A percentile compares a stretch with the other conserved stretches of the same genome.
phyloP scores from a whole-genome alignment of 2,888 invertebrate species.

The Trachelus iudaicus region DNA sequence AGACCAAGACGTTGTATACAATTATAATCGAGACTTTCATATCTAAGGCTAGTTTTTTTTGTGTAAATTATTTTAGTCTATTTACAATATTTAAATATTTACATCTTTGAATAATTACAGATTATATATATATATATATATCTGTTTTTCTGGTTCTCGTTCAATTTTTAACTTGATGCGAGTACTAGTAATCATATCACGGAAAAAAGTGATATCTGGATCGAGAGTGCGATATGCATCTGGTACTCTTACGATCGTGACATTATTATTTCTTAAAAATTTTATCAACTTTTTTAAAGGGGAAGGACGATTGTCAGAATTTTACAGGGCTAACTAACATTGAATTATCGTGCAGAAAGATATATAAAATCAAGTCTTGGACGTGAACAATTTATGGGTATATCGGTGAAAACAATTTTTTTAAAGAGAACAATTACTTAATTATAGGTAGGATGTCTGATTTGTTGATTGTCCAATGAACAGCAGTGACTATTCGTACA shows the following conservation, averaged over 20 bases:
- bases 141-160: background rate
- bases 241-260: background rate
- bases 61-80: background rate
- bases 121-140: background rate
- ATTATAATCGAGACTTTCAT: background rate
- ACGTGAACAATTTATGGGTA: background rate
- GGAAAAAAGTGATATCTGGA: background rate
- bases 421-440: no score
- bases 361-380: background rate
- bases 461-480: background rate
- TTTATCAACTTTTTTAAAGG: background rate
- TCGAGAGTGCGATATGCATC: background rate
- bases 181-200: background rate
- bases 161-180: background rate
- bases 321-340: background rate
- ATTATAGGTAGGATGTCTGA: background rate
- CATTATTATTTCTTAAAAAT: background rate
- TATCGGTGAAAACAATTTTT: background rate
- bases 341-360: background rate
- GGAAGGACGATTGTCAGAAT: background rate
- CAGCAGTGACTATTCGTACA: background rate
- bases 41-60: background rate
- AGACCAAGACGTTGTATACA: background rate
- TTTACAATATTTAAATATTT: background rate
- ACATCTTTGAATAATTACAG: background rate